Evolutionary conservation across 2,113 vertebrate species (phyloP).

Genomic region (Serinus canaria): DNA sequence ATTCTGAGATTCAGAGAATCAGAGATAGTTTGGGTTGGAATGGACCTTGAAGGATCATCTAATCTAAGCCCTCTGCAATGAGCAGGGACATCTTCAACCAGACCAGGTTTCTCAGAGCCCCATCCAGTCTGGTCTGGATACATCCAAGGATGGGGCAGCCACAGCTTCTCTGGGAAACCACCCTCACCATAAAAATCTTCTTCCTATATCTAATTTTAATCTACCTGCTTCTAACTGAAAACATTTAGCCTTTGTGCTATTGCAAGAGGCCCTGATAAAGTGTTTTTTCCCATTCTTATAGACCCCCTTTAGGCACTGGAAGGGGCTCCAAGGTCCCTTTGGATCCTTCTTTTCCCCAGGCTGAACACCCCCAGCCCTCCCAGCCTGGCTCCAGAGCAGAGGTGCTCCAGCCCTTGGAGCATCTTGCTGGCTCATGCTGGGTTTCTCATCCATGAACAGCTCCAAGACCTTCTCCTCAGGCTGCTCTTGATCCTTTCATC

Average conservation of each 20-base stretch:
- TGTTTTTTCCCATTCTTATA: not conserved
- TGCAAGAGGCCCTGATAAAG: not conserved
- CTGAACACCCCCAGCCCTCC: not conserved
- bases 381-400: not conserved
- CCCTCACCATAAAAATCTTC: not conserved
- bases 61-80: too few relatives aligned
- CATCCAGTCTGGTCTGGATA: fast-evolving
- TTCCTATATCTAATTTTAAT: not conserved
- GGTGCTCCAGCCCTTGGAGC: not conserved
- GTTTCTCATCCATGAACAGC: not conserved
- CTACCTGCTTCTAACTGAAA: not conserved
- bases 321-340: not conserved
- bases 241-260: too few relatives aligned
- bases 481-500: not conserved
- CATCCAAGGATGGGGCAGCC: not conserved
- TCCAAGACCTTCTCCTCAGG: not conserved
- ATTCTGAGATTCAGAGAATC: not conserved
- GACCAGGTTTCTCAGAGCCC: not conserved
- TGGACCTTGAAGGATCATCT: not conserved
- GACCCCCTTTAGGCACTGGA: not conserved
- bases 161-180: not conserved
- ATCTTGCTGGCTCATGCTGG: not conserved
- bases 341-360: not conserved
- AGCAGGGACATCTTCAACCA: not conserved
- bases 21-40: not conserved